Base-by-base conservation (phyloP, 2,113 vertebrate genomes). In the Sylvia atricapilla region DNA sequence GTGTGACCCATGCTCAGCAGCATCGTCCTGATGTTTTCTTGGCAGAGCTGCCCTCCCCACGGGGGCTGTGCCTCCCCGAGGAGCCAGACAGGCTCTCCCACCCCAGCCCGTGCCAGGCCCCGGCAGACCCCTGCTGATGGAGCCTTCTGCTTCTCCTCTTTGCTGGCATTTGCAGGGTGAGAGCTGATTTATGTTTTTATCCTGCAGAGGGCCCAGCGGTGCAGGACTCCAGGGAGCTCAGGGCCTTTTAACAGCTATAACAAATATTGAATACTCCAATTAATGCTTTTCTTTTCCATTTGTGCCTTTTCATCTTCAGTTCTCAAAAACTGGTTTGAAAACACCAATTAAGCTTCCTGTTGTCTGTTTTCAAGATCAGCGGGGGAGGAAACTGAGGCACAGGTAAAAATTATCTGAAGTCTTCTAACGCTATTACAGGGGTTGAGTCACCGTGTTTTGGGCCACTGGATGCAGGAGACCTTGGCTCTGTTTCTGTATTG, bases 371-470 rank as follows among this genome's bases (percentile, higher is more conserved):
- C 64, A 53, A 25, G 53, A 96, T 94, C 90, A 41, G 73, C 3
- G 30, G 72, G 72, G 59, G 90, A 96, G 93, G 94, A 96, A 96
- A 84, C 88, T 72, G 86, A 86, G 83, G 69, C 86, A 82, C 64
- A 78, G 85, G 92, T 90, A 68, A 90, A 87, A 89, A 92, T 94
- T 86, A 92, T 75, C 92, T 88, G 66, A 72, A 86, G 83, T 75
- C 80, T 90, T 89, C 56, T 39, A 64, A 43, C 2, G 41, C 86
- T 89, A 72, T 90, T 96, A 67, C 75, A 28, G 33, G 6, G 64
- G 66, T n/a, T 92, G 93, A 95, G 83, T 96, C 93, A 96, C 31
- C 60, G 78, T 62, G 88, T 8, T 68, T 89, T 49, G 44, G 53
- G 85, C 27, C 10, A 3, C n/a, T n/a, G 80, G 28, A 10, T 27